Conservation (phyloP, 1,140 invertebrate genomes). For the Melitaea cinxia region DNA sequence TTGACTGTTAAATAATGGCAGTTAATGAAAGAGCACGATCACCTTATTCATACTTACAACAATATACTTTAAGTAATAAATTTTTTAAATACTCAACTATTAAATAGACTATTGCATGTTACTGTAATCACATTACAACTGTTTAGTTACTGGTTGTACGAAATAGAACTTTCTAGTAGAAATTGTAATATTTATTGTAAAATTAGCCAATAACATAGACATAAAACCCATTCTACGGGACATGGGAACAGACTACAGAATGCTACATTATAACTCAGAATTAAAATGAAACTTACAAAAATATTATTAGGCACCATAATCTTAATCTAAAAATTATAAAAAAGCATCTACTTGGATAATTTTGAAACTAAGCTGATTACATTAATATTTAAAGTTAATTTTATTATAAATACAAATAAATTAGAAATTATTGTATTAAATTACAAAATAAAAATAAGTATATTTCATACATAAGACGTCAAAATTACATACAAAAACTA, state of each 20-base stretch:
- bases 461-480: neutral
- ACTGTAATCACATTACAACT: conserved; percentile 57
- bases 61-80: conserved; percentile 76
- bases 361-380: neutral
- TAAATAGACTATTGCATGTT: conserved; percentile 66
- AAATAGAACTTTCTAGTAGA: neutral
- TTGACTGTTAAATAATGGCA: conserved; percentile 6
- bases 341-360: neutral
- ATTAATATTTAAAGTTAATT: neutral
- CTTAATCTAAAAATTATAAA: conserved; percentile 35
- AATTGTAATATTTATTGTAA: neutral
- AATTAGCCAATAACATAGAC: no score
- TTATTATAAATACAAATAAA: neutral
- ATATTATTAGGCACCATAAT: conserved; percentile 40
- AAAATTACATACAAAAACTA: conserved; percentile 21
- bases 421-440: neutral
- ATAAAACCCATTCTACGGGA: no score
- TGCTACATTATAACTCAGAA: conserved; percentile 21
- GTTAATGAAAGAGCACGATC: conserved; percentile 8
- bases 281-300: conserved; percentile 31
- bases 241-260: no score
- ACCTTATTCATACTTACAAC: conserved; percentile 58
- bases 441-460: neutral
- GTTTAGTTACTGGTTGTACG: conserved; percentile 23
- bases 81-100: conserved; percentile 74